Percentiles rank a stretch among this genome's conserved stretches.
phyloP scores from a whole-genome alignment of 2,888 invertebrate species.

The Erannis defoliaria region DNA sequence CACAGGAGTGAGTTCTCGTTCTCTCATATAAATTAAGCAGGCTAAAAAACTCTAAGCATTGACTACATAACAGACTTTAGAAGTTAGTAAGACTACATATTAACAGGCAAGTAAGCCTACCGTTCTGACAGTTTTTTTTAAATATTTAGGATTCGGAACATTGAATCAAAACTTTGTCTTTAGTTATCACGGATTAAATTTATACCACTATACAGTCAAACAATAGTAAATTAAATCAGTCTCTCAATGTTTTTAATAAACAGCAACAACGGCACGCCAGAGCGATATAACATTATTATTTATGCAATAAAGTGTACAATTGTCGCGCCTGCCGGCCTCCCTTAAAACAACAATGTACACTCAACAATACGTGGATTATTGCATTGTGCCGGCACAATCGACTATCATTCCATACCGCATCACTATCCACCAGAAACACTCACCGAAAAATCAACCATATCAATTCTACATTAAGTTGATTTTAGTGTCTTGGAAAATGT shows the following conservation, averaged over 20 bases:
- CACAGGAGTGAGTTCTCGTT: too few relatives aligned
- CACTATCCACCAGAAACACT: constrained; percentile 57
- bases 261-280: constrained; percentile 75
- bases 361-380: constrained; percentile 86
- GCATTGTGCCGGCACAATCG: constrained; percentile 85
- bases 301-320: constrained; percentile 86
- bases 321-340: constrained; percentile 80
- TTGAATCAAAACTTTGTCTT: too few relatives aligned
- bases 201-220: background rate
- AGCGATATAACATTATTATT: constrained; percentile 85
- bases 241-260: constrained; percentile 66
- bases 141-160: too few relatives aligned
- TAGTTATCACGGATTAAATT: background rate
- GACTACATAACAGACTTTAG: too few relatives aligned
- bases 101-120: too few relatives aligned
- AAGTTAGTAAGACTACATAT: too few relatives aligned
- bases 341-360: constrained; percentile 87
- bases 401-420: constrained; percentile 64
- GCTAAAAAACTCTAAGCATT: too few relatives aligned
- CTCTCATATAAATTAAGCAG: too few relatives aligned
- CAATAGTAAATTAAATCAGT: constrained; percentile 43
- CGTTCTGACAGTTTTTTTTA: too few relatives aligned
- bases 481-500: constrained; percentile 42
- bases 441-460: constrained; percentile 13
- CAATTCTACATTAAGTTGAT: constrained; percentile 42